Evolutionary conservation across 2,113 vertebrate species (phyloP).

Genomic region (human (Homo sapiens)): GRCh38 chr5:27013501-27014000

Average conservation of each 20-base stretch:
- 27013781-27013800: background rate
- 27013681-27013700: background rate
- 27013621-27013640: background rate
- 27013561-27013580: background rate
- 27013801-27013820: background rate
- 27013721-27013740: background rate
- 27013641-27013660: background rate
- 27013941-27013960: background rate
- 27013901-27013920: background rate
- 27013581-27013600: background rate
- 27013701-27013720: background rate
- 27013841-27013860: background rate
- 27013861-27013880: background rate
- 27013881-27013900: background rate
- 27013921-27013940: background rate
- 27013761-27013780: background rate
- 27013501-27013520: background rate
- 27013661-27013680: rapidly evolving
- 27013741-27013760: background rate
- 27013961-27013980: background rate
- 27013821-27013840: background rate
- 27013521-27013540: background rate
- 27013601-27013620: background rate
- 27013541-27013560: background rate
- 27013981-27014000: background rate